Conservation (phyloP, 1,140 invertebrate species). For the Formica exsecta region DNA sequence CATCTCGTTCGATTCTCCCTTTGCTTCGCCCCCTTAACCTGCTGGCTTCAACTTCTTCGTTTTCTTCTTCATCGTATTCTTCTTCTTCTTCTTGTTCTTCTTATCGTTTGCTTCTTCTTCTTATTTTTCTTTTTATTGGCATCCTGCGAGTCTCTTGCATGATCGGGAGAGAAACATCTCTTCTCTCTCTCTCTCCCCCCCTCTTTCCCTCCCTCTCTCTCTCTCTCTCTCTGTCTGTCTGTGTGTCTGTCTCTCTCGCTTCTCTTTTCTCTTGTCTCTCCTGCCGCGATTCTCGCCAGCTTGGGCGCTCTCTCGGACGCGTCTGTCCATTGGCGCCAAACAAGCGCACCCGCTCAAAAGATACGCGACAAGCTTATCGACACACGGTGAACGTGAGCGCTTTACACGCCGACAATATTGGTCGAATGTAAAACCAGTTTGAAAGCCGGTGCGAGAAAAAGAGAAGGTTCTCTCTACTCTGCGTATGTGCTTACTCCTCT, state of each 20-base stretch:
- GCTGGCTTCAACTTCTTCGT: conserved; percentile 33
- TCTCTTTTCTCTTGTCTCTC: conserved; percentile 50
- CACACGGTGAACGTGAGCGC: conserved; percentile 72
- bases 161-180: conserved; percentile 55
- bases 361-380: conserved; percentile 79
- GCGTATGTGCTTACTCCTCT: conserved; percentile 18
- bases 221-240: conserved; percentile 36
- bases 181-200: conserved; percentile 54
- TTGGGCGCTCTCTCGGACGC: conserved; percentile 39
- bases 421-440: conserved; percentile 76
- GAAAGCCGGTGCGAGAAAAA: conserved; percentile 77
- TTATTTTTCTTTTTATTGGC: conserved; percentile 68
- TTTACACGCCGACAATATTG: conserved; percentile 75
- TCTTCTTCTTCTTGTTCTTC: conserved; percentile 66
- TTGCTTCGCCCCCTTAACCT: conserved; percentile 40
- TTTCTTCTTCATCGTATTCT: conserved; percentile 49
- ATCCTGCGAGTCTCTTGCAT: conserved; percentile 54
- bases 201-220: conserved; percentile 54
- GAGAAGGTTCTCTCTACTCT: conserved; percentile 36
- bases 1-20: conserved; percentile 54
- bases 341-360: conserved; percentile 82
- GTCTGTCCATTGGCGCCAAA: conserved; percentile 81
- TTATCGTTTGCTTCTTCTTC: conserved; percentile 55
- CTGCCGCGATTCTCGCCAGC: conserved; percentile 69
- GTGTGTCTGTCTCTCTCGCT: conserved; percentile 17